Evolutionary conservation across 2,113 vertebrate species (phyloP), one percentile per base, ranked within the genome.

Genomic region (Equus przewalskii): DNA sequence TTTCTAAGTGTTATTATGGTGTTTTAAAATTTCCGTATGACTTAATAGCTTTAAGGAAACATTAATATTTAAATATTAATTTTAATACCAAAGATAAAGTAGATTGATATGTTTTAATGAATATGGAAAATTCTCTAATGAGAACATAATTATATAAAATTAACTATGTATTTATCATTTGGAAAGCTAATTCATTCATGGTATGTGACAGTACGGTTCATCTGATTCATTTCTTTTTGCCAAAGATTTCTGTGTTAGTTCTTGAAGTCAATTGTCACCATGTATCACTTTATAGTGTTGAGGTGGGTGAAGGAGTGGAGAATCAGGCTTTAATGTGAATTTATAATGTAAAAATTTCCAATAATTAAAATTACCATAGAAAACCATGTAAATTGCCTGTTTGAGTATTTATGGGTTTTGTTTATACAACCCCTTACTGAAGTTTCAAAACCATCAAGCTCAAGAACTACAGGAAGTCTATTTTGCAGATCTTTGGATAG

Each of bases 51-150:
- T 6, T n/a, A 87, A 92, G 51, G 36, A 92, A 86, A 0, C 28
- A 89, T 92, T 95, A 83, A 96, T 93, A 94, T 96, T 97, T 97
- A 81, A 95, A 87, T 94, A 94, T 87, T 70, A 91, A 94, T 89
- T 95, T 97, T 51, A 97, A 70, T 84, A 94, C 21, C 70, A 95
- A 95, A 75, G 44, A 87, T 94, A 95, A 70, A 94, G 28, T 33
- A 92, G 65, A 75, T 98, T 65, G 78, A 84, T 91, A 22, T 79
- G 58, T 95, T 91, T 90, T 67, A 97, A 88, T 96, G 46, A 97
- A 83, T 90, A 93, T 88, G 96, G 84, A 54, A 95, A 93, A 62
- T 82, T 87, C 2, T 33, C 18, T 97, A 89, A 87, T 93, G 33
- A 73, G 65, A 83, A 75, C 12, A 76, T 89, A 86, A 86, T 95